Conservation (phyloP, 2,888 invertebrate species). For the Tenthredo distinguenda region DNA sequence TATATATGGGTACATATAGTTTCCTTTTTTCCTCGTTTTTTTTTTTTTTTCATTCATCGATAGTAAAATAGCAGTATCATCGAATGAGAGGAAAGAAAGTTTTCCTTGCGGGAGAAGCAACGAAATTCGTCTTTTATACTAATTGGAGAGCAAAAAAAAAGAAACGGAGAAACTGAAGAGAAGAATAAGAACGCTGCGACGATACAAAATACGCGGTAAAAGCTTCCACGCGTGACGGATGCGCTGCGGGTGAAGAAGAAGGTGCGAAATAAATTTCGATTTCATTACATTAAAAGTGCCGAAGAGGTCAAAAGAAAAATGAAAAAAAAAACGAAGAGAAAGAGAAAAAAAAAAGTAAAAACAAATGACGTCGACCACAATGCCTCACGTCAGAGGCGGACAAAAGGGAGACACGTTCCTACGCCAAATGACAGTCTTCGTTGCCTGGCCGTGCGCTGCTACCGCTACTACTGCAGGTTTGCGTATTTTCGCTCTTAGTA, state of each 20-base stretch:
- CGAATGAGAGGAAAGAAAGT: neutral
- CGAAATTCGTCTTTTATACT: neutral
- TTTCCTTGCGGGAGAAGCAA: no score
- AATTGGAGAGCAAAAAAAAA: neutral
- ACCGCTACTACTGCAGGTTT: slow-evolving; percentile 60
- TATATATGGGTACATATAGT: no score
- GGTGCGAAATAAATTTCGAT: slow-evolving; percentile 65
- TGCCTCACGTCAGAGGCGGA: slow-evolving; percentile 38
- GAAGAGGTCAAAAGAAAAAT: slow-evolving; percentile 62
- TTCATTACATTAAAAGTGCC: slow-evolving; percentile 73
- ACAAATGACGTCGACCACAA: slow-evolving; percentile 32
- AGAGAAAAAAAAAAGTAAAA: slow-evolving; percentile 30
- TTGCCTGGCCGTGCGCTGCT: neutral
- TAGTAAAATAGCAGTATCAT: neutral
- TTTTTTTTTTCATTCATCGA: neutral
- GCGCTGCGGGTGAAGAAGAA: slow-evolving; percentile 35
- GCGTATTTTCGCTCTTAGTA: slow-evolving; percentile 72
- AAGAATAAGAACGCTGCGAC: neutral
- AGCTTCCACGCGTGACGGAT: neutral
- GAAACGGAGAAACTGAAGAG: neutral
- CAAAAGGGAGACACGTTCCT: slow-evolving; percentile 33
- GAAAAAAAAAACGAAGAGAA: slow-evolving; percentile 53
- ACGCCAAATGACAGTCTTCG: slow-evolving; percentile 12
- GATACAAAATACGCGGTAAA: neutral
- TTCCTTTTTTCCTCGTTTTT: neutral